phyloP scores from a whole-genome alignment of 2,888 invertebrate species.

The Tinea semifulvella region DNA sequence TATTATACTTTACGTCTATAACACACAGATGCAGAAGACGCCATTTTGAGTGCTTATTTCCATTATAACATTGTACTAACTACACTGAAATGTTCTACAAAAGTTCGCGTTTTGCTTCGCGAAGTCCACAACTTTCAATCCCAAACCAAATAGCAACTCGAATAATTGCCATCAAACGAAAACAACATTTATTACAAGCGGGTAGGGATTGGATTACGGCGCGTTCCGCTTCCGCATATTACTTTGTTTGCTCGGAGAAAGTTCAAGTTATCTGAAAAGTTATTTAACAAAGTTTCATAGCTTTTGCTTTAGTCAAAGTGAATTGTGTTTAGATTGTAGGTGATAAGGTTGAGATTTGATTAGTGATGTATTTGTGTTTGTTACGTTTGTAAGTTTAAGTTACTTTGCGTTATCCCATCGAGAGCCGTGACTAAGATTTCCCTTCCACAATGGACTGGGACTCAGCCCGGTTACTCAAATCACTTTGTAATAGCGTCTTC shows the following conservation, averaged over 20 bases:
- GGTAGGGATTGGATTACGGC: constrained; percentile 62
- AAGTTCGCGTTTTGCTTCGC: constrained; percentile 68
- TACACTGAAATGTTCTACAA: constrained; percentile 68
- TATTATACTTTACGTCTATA: constrained; percentile 41
- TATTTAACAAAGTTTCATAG: constrained; percentile 69
- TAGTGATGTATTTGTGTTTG: constrained; percentile 31
- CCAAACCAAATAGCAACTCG: constrained; percentile 49
- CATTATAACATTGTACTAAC: constrained; percentile 68
- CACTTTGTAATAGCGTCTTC: constrained; percentile 60
- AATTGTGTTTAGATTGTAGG: constrained; percentile 43
- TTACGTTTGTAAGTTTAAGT: constrained; percentile 36
- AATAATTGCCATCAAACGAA: constrained; percentile 60
- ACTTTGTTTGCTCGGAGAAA: constrained; percentile 61
- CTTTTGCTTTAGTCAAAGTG: constrained; percentile 51
- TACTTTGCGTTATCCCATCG: constrained; percentile 62
- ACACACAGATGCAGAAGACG: constrained; percentile 47
- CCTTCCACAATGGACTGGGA: constrained; percentile 63
- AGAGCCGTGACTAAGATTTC: constrained; percentile 67
- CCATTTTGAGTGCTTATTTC: constrained; percentile 68
- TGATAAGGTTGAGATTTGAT: constrained; percentile 51
- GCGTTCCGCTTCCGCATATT: constrained; percentile 58
- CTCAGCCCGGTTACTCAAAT: constrained; percentile 54
- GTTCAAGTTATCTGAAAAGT: constrained; percentile 68
- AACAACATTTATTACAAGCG: constrained; percentile 65
- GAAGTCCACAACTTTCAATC: constrained; percentile 63